Percentiles rank a stretch among this genome's conserved stretches.
Evolutionary conservation across 2,113 vertebrate genomes (phyloP).

Genomic region (Callospermophilus lateralis): DNA sequence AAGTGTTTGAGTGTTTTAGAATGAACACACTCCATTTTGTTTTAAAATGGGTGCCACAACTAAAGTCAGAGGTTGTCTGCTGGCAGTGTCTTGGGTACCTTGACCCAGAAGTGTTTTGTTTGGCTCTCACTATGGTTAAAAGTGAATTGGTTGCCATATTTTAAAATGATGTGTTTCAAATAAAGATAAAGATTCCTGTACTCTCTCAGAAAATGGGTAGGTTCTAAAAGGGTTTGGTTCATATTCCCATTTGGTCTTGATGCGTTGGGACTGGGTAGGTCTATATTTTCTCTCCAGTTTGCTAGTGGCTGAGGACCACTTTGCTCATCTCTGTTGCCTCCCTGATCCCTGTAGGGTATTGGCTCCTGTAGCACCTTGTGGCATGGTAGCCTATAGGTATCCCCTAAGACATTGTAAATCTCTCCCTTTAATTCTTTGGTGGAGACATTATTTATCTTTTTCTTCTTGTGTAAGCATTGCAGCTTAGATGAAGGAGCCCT

Average conservation of each 20-base stretch:
- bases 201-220: background rate
- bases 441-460: background rate
- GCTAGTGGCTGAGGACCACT: background rate
- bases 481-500: background rate
- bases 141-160: background rate
- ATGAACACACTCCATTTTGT: background rate
- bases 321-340: background rate
- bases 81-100: background rate
- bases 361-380: background rate
- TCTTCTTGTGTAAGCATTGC: background rate
- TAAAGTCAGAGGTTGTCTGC: background rate
- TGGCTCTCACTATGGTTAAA: background rate
- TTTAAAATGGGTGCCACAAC: background rate
- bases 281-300: background rate
- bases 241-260: background rate
- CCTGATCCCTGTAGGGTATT: background rate
- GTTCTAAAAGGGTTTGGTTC: background rate
- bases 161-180: slow-evolving; percentile 45
- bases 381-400: no score
- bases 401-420: background rate
- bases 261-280: background rate
- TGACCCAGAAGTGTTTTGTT: background rate
- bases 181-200: background rate
- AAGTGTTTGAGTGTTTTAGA: background rate
- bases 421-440: background rate